phyloP scores from a whole-genome alignment of 37 sponge, comb jelly and placozoan species.

The Beroe ovata region DNA sequence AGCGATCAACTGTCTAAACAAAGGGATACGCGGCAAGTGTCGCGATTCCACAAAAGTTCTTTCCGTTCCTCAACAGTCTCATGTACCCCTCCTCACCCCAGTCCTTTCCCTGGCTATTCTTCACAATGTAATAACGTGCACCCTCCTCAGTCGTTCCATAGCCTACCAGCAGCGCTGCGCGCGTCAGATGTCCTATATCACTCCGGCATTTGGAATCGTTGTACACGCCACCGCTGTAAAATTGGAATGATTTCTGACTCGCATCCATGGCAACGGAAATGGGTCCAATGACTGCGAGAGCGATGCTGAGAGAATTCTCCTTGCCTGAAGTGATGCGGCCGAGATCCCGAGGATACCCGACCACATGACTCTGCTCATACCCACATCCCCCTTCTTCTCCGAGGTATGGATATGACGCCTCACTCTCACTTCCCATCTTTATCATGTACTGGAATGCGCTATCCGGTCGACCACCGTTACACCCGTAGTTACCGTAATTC shows the following conservation, averaged over 20 bases:
- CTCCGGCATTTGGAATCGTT: conserved; percentile 77
- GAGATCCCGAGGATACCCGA: conserved; percentile 73
- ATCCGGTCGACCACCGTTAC: conserved; percentile 92
- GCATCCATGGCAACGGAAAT: conserved; percentile 96
- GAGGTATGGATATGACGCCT: conserved; percentile 87
- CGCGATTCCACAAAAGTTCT: conserved; percentile 74
- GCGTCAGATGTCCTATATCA: conserved; percentile 72
- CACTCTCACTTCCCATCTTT: conserved; percentile 82
- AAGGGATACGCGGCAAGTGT: conserved; percentile 66
- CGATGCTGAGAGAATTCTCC: conserved; percentile 75
- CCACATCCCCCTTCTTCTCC: conserved; percentile 74
- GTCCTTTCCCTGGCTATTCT: conserved; percentile 79
- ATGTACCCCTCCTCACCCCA: conserved; percentile 75
- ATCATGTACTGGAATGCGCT: conserved; percentile 77
- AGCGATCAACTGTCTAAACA: no score
- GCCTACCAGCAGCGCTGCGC: conserved; percentile 86
- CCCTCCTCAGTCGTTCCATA: conserved; percentile 74
- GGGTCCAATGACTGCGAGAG: conserved; percentile 79
- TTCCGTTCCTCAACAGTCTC: conserved; percentile 69
- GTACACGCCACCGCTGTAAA: conserved; percentile 81
- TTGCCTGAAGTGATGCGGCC: conserved; percentile 70
- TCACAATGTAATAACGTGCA: conserved; percentile 82
- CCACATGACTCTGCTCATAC: conserved; percentile 68
- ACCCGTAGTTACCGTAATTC: conserved; percentile 86
- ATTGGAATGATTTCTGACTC: conserved; percentile 75